Conservation (phyloP, 2,797 vertebrate species). For the Poecilia wingei region DNA sequence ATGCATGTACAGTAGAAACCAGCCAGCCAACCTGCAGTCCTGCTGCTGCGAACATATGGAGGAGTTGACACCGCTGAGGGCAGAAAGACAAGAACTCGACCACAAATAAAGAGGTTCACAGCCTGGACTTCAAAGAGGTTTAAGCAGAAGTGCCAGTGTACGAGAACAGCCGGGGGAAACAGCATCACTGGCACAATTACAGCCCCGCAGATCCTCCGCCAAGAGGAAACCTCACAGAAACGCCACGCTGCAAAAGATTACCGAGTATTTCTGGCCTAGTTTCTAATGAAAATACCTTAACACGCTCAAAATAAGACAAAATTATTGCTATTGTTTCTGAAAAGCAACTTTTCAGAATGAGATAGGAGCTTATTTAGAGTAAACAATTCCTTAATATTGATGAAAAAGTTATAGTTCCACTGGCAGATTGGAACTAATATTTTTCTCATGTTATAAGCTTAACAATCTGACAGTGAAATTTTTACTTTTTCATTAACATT, state of each 20-base stretch:
- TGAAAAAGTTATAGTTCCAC: too few relatives aligned
- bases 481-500: too few relatives aligned
- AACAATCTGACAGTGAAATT: too few relatives aligned
- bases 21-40: constrained; percentile 36
- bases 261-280: neutral
- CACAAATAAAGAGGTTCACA: constrained; percentile 41
- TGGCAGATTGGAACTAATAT: too few relatives aligned
- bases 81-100: constrained; percentile 35
- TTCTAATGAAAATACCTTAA: neutral
- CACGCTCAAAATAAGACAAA: too few relatives aligned
- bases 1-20: constrained; percentile 25
- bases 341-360: too few relatives aligned
- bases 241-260: too few relatives aligned
- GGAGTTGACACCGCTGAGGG: constrained; percentile 58
- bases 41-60: constrained; percentile 65
- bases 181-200: constrained; percentile 50
- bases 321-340: too few relatives aligned
- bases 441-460: too few relatives aligned
- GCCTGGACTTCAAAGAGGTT: constrained; percentile 29
- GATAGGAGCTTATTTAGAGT: too few relatives aligned
- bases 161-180: constrained; percentile 40
- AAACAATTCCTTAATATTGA: too few relatives aligned
- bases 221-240: constrained; percentile 29
- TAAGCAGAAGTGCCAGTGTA: constrained; percentile 31
- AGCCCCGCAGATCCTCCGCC: constrained; percentile 29